These are phyloP conservation scores for Myotis daubentonii DNA, from an alignment of 2,797 vertebrate genomes.

Conservation along the genomic window DNA sequence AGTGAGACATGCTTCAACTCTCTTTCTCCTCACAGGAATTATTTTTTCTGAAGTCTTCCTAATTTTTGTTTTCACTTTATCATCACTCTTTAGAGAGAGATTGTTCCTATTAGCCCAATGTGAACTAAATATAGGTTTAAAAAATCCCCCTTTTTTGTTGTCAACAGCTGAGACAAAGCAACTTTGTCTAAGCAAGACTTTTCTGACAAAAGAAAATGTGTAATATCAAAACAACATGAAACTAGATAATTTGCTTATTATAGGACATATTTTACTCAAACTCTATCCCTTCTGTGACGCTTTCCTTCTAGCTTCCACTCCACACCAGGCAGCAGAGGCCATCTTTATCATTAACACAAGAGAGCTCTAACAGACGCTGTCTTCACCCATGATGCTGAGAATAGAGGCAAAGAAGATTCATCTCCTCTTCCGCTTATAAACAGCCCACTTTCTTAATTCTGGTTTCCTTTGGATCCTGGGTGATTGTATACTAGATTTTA, in stretches of 20 bases:
- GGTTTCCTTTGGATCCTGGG: not conserved
- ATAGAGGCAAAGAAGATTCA: not conserved
- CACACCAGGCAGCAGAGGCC: not conserved
- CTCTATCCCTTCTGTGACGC: not conserved
- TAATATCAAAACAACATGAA: slow-evolving; percentile 36
- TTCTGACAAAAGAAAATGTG: not conserved
- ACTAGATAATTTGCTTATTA: not conserved
- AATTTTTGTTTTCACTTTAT: not conserved
- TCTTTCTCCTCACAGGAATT: not conserved
- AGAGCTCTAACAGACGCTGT: not conserved
- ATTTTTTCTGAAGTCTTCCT: not conserved
- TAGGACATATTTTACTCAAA: not conserved
- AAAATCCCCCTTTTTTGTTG: not conserved
- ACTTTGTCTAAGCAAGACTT: not conserved
- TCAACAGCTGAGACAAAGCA: not conserved
- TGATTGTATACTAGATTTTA: not conserved
- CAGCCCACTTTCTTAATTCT: not conserved
- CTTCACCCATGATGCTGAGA: not conserved
- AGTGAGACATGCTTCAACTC: not conserved
- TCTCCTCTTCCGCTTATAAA: not conserved
- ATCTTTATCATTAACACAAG: not conserved
- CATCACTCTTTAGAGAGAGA: not conserved
- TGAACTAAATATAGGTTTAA: not conserved
- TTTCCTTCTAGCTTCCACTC: not conserved
- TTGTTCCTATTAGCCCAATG: not conserved